Evolutionary conservation across 2,888 invertebrate species (phyloP).

Genomic region (Argyresthia goedartella): DNA sequence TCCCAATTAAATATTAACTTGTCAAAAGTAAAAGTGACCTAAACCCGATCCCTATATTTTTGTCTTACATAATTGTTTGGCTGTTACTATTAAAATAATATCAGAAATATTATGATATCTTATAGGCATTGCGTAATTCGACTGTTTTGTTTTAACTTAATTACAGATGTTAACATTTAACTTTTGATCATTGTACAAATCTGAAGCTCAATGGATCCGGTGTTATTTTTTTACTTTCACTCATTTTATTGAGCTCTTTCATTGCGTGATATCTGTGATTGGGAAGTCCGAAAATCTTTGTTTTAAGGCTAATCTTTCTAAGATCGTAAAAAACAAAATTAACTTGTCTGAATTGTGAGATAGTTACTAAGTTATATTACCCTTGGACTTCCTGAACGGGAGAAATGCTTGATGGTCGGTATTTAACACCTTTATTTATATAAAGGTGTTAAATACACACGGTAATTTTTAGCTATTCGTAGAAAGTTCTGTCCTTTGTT

Average conservation of each 20-base stretch:
- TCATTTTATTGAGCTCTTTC: conserved; percentile 1
- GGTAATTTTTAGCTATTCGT: too few relatives aligned
- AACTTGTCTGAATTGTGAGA: too few relatives aligned
- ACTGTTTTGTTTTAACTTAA: conserved; percentile 20
- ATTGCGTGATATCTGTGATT: background rate
- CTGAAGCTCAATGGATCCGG: background rate
- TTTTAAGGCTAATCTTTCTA: too few relatives aligned
- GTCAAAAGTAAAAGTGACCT: background rate
- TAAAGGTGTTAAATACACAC: too few relatives aligned
- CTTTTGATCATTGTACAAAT: background rate
- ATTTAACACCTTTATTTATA: too few relatives aligned
- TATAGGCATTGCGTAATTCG: too few relatives aligned
- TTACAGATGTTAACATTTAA: conserved; percentile 15
- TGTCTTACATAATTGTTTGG: background rate
- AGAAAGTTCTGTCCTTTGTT: too few relatives aligned
- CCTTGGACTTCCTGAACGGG: too few relatives aligned
- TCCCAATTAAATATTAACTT: too few relatives aligned
- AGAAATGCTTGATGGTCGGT: too few relatives aligned
- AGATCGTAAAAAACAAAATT: too few relatives aligned
- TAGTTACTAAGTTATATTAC: too few relatives aligned
- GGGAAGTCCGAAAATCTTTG: background rate
- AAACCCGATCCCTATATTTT: background rate
- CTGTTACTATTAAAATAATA: background rate
- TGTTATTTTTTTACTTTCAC: conserved; percentile 5
- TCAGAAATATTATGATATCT: background rate